Evolutionary conservation across 2,113 vertebrate genomes (phyloP), one percentile per base, ranked within the genome.

Genomic region (Labeo rohita): DNA sequence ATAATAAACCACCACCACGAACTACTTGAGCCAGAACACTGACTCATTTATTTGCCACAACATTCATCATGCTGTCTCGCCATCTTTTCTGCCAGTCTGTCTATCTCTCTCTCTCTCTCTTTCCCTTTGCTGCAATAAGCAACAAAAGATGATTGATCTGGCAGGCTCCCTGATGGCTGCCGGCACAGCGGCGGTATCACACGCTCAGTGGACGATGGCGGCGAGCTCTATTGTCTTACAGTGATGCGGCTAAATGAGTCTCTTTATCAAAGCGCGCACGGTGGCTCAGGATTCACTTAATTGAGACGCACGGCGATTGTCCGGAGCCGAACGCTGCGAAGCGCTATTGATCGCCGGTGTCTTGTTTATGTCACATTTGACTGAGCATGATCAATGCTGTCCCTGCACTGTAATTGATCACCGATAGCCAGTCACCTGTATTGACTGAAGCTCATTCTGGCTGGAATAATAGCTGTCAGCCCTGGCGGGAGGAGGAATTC

Each of bases 301-400:
- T 95, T 94, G 93, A 94, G 94, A 94, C 88, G 87, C 93, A 92
- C 82, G 52, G 88, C 76, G 92, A 91, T 93, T 91, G 92, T 92
- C 89, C 90, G 66, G 75, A 78, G 81, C 85, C 80, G 88, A 92
- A 90, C 87, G 84, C 90, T 88, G 88, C 87, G 85, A 90, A 90
- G 89, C 85, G 13, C 65, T 47, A 93, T 93, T 52, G 93, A 93
- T 87, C 70, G 79, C 18, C 12, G 45, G 47, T 87, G 85, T 92
- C 92, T 94, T 93, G 92, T 94, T 94, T 92, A 91, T 93, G 94
- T 94, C 94, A 93, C 92, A 93, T 93, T 90, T 94, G 93, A 94
- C 91, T 91, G 92, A 93, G 91, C 87, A 68, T 90, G 91, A 94
- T 94, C 94, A 92, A 94, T 94, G 87, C 87, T 78, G 91, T 89